Evolutionary conservation across 2,113 vertebrate species (phyloP), one percentile per base, ranked within the genome.

Genomic region (Mesembrinibis cayennensis): DNA sequence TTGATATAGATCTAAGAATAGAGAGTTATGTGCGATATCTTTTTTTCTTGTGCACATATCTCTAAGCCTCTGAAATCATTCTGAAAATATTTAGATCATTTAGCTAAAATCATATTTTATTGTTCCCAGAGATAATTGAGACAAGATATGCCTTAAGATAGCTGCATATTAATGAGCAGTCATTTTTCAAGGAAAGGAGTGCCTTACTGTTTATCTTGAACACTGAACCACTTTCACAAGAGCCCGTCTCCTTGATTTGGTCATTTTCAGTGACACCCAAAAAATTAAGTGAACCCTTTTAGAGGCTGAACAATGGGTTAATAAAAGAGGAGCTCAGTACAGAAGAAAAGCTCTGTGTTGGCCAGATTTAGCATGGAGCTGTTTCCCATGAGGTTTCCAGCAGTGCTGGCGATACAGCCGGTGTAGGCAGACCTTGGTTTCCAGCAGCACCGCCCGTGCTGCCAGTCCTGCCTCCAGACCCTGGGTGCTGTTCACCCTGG

Each of bases 401-500:
- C 17, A 82, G 13, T 5, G 1, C 16, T n/a, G 34, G 17, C 47
- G 45, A 22, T 25, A 42, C 11, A 56, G 25, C 4, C 0, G 0
- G 7, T 12, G 17, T 4, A 7, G 22, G 36, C 5, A 61, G 42
- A 76, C 12, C 42, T 47, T 47, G 44, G 50, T 61, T 82, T 74
- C 70, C 36, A 77, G 22, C 0, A 0, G n/a, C 32, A 70, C 20
- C 1, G 2, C 14, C 19, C 2, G 2, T 7, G 19, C 22, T 52
- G 26, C 5, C 16, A 66, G 22, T 52, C n/a, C 56, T 74, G 30
- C 23, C 15, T 52, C 20, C 67, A 66, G 49, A 70, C 20, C 3
- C 16, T 3, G 0, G 10, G 40, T 62, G 50, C 25, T 85, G 12
- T 65, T 16, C 1, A 1, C 6, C 3, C 11, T 0, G 2, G 17